Percentiles rank a stretch among this genome's conserved stretches.
Conservation (phyloP, 2,113 vertebrate genomes). For the pig (Sus scrofa) region DNA sequence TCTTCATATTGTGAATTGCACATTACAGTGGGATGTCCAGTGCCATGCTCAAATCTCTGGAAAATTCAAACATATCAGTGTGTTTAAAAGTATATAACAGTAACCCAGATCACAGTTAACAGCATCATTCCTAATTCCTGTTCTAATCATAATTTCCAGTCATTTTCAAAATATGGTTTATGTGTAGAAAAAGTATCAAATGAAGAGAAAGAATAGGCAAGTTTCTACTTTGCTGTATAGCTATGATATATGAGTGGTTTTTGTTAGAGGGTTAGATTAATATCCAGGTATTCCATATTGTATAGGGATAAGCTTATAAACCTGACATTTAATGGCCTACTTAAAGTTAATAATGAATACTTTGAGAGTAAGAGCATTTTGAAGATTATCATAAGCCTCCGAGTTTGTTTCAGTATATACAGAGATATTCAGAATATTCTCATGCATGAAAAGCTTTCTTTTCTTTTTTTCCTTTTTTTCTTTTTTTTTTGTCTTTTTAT, state of each 20-base stretch:
- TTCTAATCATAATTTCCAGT: neutral
- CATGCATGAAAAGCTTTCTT: neutral
- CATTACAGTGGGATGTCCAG: neutral
- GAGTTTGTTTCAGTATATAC: neutral
- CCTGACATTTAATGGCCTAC: neutral
- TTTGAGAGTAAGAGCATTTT: neutral
- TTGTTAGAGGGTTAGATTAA: neutral
- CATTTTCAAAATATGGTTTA: constrained; percentile 2
- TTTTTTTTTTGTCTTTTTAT: too few relatives aligned
- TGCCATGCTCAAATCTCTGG: neutral
- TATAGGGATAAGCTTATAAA: neutral
- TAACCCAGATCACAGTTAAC: neutral
- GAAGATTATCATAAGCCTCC: neutral
- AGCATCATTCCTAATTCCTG: constrained; percentile 3
- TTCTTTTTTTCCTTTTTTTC: neutral
- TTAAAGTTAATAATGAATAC: neutral
- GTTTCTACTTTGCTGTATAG: neutral
- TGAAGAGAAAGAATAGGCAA: neutral
- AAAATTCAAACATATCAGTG: neutral
- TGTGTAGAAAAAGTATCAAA: neutral
- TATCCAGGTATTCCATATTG: neutral
- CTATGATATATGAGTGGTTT: neutral
- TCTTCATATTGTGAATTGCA: neutral
- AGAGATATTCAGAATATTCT: neutral
- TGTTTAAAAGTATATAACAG: neutral